Base-by-base conservation (phyloP, 2,113 vertebrate species). In the Pelvicachromis taeniatus region DNA sequence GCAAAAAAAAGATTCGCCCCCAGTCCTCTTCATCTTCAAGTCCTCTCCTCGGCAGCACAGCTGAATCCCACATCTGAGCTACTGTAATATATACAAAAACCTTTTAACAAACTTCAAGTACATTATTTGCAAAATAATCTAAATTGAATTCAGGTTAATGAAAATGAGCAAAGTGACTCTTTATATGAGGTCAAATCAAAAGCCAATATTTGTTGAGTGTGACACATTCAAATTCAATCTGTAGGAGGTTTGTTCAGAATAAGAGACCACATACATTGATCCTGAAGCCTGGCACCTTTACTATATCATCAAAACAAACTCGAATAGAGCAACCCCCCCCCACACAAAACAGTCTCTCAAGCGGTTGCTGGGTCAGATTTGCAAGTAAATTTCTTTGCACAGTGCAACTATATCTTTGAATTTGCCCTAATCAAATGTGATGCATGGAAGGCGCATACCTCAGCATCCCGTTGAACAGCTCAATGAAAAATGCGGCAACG, bases 401-500 rank as follows among this genome's bases (percentile, higher is more conserved):
- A 80, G 42, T 75, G 83, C 84, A 80, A 65, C 82, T 84, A 78
- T 35, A 73, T 53, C 53, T 56, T 90, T 23, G 6, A 54, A 83
- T 82, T 77, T 50, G 81, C 65, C 70, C 70, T 9, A 77, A 89
- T 48, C 61, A 84, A 93, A 92, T 84, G 87, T 85, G 84, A 93
- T 81, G 91, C 81, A 78, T 38, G 73, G 80, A 88, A 89, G 91
- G 42, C 13, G 90, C 90, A 83, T 13, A 91, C 38, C 84, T 93
- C 93, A 92, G 94, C 93, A 95, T 87, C 85, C 59, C 53, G 55
- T 52, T 80, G 86, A 88, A 91, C 84, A 75, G 89, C 89, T 93
- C 87, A 89, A 88, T 94, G 92, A 95, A 91, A 95, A 95, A 95
- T 90, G 86, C 59, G 14, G 65, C 38, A 2, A 85, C 63, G 48